These are phyloP conservation scores for Microtus richardsoni DNA, from an alignment of 2,113 vertebrate species.

Conservation along the genomic window DNA sequence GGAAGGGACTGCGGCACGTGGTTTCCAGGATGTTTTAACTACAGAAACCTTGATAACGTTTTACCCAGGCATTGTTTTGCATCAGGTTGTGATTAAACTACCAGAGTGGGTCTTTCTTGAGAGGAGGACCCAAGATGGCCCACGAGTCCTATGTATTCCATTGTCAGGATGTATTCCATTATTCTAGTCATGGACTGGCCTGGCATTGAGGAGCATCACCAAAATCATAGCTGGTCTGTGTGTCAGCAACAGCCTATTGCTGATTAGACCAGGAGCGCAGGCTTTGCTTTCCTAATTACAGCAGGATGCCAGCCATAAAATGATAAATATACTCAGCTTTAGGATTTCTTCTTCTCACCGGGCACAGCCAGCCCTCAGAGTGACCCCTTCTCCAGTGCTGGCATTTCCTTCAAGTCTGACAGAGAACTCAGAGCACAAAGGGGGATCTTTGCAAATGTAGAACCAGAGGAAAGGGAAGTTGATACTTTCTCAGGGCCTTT, in stretches of 20 bases:
- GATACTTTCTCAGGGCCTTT: constrained; percentile 17
- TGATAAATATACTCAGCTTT: not conserved
- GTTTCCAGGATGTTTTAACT: not conserved
- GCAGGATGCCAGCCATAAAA: not conserved
- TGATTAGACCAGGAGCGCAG: not conserved
- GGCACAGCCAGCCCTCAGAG: not conserved
- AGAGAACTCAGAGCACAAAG: not conserved
- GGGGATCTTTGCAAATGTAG: not conserved
- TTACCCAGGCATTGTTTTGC: not conserved
- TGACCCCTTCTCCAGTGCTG: not conserved
- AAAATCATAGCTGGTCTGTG: not conserved
- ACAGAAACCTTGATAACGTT: not conserved
- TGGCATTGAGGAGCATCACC: not conserved
- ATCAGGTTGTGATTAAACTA: not conserved
- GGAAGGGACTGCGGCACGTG: not conserved
- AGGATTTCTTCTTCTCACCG: not conserved
- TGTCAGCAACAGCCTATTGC: not conserved
- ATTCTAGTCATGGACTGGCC: not conserved
- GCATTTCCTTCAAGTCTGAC: not conserved
- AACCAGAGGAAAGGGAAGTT: constrained; percentile 1
- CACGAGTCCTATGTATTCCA: not conserved
- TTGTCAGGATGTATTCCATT: not conserved
- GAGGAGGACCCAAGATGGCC: not conserved
- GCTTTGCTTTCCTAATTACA: constrained; percentile 20
- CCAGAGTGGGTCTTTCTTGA: not conserved